phyloP scores from a whole-genome alignment of 2,797 vertebrate species.

The Danionella dracula region DNA sequence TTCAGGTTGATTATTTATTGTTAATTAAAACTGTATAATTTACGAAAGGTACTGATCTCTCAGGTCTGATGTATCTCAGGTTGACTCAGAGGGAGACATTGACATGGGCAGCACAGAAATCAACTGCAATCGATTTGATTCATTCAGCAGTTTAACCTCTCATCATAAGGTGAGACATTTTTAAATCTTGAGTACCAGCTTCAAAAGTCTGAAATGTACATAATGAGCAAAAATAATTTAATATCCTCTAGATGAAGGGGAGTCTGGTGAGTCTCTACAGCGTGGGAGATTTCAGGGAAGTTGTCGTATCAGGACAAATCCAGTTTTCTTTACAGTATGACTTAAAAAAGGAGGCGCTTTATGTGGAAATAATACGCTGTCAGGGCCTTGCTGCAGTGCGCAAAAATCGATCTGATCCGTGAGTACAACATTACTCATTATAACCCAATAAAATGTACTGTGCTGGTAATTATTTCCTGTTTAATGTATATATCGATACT shows the following conservation, averaged over 20 bases:
- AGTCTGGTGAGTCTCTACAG: slow-evolving; percentile 91
- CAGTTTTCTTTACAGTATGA: slow-evolving; percentile 83
- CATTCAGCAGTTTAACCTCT: slow-evolving; percentile 77
- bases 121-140: slow-evolving; percentile 61
- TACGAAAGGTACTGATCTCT: too few relatives aligned
- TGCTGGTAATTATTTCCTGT: too few relatives aligned
- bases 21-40: not conserved
- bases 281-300: slow-evolving; percentile 75
- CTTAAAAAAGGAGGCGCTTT: slow-evolving; percentile 72
- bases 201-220: not conserved
- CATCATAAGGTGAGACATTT: slow-evolving; percentile 63
- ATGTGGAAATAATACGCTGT: slow-evolving; percentile 78
- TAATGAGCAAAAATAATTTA: too few relatives aligned
- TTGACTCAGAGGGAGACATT: slow-evolving; percentile 48
- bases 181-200: not conserved
- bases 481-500: too few relatives aligned
- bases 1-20: slow-evolving; percentile 16
- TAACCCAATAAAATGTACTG: too few relatives aligned
- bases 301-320: slow-evolving; percentile 81
- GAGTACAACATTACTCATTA: slow-evolving; percentile 61
- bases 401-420: slow-evolving; percentile 86
- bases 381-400: slow-evolving; percentile 80
- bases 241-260: slow-evolving; percentile 73
- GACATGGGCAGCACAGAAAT: slow-evolving; percentile 60
- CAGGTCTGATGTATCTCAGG: slow-evolving; percentile 28